These are phyloP conservation scores for Diabrotica balteata DNA, from an alignment of 2,888 invertebrate genomes.

Conservation along the genomic window DNA sequence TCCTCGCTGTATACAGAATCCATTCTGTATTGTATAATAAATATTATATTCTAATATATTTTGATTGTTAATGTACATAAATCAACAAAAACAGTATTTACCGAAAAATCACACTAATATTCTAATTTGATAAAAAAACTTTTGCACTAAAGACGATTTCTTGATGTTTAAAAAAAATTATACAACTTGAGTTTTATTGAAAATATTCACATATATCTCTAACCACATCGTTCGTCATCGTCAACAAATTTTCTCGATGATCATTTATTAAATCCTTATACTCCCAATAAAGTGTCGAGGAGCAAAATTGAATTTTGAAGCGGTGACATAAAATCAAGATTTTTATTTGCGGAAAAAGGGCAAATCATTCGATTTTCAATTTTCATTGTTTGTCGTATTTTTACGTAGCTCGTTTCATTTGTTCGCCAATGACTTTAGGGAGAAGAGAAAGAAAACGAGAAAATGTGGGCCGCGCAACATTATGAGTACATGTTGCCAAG, in stretches of 20 bases:
- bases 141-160: too few relatives aligned
- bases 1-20: too few relatives aligned
- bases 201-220: background rate
- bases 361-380: conserved; percentile 2
- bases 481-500: background rate
- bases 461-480: background rate
- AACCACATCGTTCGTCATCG: background rate
- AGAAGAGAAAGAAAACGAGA: background rate
- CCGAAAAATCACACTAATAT: too few relatives aligned
- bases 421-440: too few relatives aligned
- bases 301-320: conserved; percentile 2
- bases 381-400: conserved; percentile 6
- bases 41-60: too few relatives aligned
- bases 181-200: background rate
- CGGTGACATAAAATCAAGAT: conserved; percentile 6
- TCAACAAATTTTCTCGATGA: background rate
- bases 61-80: too few relatives aligned
- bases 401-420: background rate
- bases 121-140: too few relatives aligned
- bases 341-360: background rate
- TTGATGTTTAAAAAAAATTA: background rate
- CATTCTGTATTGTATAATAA: too few relatives aligned
- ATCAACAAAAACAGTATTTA: too few relatives aligned
- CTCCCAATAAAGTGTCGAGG: background rate
- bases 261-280: background rate